Evolutionary conservation across 1,140 invertebrate species (phyloP).

Genomic region (Lasioglossum albipes): DNA sequence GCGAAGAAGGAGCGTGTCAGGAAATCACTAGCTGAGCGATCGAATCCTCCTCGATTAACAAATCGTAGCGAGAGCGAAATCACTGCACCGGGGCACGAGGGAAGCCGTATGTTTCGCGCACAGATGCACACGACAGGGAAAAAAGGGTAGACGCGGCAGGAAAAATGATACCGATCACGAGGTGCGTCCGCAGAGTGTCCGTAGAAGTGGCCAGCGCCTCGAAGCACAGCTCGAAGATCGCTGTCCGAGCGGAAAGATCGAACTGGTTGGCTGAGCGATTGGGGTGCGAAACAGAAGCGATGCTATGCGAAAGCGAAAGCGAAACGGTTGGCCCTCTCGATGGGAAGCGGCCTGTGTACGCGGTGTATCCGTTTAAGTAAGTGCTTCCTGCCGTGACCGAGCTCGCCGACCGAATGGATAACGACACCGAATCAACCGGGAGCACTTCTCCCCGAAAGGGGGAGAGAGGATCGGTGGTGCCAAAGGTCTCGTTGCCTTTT

Average conservation of each 20-base stretch:
- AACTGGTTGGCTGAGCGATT: conserved; percentile 10
- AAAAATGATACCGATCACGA: too few species aligned
- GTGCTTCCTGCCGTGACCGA: conserved; percentile 64
- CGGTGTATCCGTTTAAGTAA: conserved; percentile 63
- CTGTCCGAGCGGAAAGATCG: conserved; percentile 24
- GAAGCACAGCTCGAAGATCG: not conserved
- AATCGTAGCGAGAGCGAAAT: too few species aligned
- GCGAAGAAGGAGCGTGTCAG: too few species aligned
- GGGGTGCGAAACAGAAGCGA: conserved; percentile 36
- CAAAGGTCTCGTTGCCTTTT: conserved; percentile 54
- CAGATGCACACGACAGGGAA: too few species aligned
- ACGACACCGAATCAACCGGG: conserved; percentile 19
- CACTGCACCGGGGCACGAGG: too few species aligned
- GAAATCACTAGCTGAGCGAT: too few species aligned
- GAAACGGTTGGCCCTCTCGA: conserved; percentile 31
- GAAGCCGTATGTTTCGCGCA: too few species aligned
- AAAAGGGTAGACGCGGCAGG: too few species aligned
- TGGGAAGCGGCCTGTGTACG: conserved; percentile 37
- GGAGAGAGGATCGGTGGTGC: conserved; percentile 29
- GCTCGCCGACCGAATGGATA: conserved; percentile 58
- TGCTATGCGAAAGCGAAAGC: not conserved
- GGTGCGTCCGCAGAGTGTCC: not conserved
- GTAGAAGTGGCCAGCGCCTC: not conserved
- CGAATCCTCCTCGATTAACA: too few species aligned
- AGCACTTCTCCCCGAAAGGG: conserved; percentile 7